Evolutionary conservation across 2,888 invertebrate genomes (phyloP), one percentile per base, ranked within the genome.

Genomic region (Campoplex nolae): DNA sequence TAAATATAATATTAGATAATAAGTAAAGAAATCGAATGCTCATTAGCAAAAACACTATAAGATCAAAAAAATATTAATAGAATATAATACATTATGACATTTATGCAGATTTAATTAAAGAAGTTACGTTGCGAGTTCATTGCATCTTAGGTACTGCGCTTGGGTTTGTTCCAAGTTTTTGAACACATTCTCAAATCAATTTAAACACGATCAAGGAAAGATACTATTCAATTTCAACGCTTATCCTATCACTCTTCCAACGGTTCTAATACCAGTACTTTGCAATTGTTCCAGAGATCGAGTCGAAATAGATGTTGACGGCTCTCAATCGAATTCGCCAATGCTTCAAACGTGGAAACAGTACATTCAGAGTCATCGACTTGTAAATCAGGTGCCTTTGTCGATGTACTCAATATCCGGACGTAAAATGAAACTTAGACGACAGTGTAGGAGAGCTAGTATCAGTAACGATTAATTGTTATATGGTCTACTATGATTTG

Each of bases 381-480:
- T 88, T 88, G 88, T 85, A 81, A 88, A 88, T 88, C 82, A 86
- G 83, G 42, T 32, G 38, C 38, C 73, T 16, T 28, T 32, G 68
- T 32, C 74, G 32, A 58, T 68, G 9, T 42, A 7, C 56, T 73
- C 32, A 48, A 58, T 74, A 77, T 67, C 65, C 42, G 18, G 48
- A 28, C 51, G 73, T 23, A 38, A 54, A 83, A 54, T 76, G 71
- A 80, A 86, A 83, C 83, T 83, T 71, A 3, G 54, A 45, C 23
- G 28, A 79, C 62, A 45, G 70, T 38, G 35, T 32, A 74, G 54
- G 35, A 42, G 65, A 65, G 56, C 56, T 65, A 28, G n/a, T 9
- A 2, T 6, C 16, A 65, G 56, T 58, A 13, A 65, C 35, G 65
- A 76, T 35, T 13, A 32, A 28, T 1, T 70, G 23, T 54, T 62